Conservation (phyloP, 2,888 invertebrate species). For the Cylindroiulus punctatus region DNA sequence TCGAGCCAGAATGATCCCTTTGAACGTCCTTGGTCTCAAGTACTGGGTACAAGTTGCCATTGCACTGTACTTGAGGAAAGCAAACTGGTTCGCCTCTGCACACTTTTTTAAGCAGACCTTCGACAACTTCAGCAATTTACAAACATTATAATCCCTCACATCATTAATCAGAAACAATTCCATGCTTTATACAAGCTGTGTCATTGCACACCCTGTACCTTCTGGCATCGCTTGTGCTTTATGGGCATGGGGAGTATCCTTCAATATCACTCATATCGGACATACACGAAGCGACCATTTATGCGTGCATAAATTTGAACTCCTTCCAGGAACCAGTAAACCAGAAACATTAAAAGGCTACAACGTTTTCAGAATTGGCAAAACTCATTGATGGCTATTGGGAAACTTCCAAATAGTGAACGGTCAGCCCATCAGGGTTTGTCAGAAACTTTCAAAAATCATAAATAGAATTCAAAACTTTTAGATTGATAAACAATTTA, state of each 20-base stretch:
- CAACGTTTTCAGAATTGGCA: not conserved
- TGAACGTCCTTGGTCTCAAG: not conserved
- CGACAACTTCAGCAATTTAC: not conserved
- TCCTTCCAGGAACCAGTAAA: conserved; percentile 25
- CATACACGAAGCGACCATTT: not conserved
- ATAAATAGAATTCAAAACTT: no score
- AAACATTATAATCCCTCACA: no score
- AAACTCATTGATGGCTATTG: no score
- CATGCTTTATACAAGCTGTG: not conserved
- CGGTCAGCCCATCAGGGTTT: no score
- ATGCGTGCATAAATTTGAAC: not conserved
- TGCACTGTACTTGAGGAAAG: not conserved
- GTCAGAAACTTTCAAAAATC: no score
- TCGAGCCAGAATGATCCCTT: not conserved
- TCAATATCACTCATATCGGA: not conserved
- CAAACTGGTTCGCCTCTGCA: conserved; percentile 2
- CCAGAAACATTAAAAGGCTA: not conserved
- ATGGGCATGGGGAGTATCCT: not conserved
- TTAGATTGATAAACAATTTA: no score
- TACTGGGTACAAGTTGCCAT: not conserved
- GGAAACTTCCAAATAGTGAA: no score
- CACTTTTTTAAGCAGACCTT: not conserved
- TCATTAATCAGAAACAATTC: not conserved
- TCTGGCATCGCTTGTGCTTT: not conserved
- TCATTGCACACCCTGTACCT: not conserved